Conservation (phyloP, 2,113 vertebrate genomes). For the Oostethus manadensis region DNA sequence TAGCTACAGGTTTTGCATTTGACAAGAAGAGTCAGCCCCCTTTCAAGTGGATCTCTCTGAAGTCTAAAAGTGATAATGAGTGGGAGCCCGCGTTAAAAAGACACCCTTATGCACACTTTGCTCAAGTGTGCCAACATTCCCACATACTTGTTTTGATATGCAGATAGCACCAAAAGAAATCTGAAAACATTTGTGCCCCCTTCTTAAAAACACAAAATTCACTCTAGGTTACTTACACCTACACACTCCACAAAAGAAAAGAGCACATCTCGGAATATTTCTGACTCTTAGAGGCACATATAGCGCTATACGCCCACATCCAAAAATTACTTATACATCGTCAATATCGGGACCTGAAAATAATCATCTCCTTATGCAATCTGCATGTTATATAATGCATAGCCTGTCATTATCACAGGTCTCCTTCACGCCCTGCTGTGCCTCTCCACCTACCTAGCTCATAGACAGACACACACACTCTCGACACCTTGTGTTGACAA, state of each 20-base stretch:
- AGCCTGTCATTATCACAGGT: constrained; percentile 69
- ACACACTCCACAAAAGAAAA: constrained; percentile 52
- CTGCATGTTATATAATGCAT: constrained; percentile 68
- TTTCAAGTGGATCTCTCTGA: constrained; percentile 43
- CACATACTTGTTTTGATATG: constrained; percentile 65
- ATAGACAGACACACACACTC: constrained; percentile 41
- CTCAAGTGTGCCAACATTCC: constrained; percentile 56
- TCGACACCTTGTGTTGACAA: constrained; percentile 60
- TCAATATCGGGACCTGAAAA: constrained; percentile 65
- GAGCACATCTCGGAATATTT: constrained; percentile 45
- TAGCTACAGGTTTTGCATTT: constrained; percentile 17
- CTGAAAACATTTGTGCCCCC: constrained; percentile 58
- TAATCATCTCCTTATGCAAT: constrained; percentile 69
- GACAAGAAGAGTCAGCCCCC: constrained; percentile 24
- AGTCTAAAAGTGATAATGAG: constrained; percentile 60
- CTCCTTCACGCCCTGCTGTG: constrained; percentile 67
- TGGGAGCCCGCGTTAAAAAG: constrained; percentile 55
- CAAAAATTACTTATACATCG: constrained; percentile 54
- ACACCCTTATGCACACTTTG: constrained; percentile 48
- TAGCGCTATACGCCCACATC: constrained; percentile 45
- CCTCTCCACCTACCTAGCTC: constrained; percentile 62
- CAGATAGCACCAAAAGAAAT: constrained; percentile 58
- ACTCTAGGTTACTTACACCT: constrained; percentile 52
- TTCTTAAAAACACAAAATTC: constrained; percentile 57
- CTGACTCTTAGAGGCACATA: constrained; percentile 26